Conservation (phyloP, 1,140 invertebrate genomes). For the Drosophila nigrodunni region DNA sequence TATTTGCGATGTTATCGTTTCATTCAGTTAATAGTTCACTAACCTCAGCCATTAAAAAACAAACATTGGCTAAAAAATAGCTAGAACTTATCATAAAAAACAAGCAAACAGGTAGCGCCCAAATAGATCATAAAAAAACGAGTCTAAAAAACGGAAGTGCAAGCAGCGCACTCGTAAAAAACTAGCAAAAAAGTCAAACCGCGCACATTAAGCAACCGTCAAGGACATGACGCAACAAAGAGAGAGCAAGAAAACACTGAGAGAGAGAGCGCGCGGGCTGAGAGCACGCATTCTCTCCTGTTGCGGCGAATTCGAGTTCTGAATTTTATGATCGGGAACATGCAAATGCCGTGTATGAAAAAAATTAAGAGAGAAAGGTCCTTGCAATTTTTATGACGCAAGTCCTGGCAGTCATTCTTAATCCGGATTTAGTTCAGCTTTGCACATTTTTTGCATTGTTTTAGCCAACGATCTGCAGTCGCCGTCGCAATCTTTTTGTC, state of each 20-base stretch:
- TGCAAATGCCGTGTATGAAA: slow-evolving; percentile 26
- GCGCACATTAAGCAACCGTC: slow-evolving; percentile 48
- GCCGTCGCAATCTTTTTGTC: slow-evolving; percentile 52
- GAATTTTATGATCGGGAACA: slow-evolving; percentile 31
- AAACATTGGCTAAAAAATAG: slow-evolving; percentile 10
- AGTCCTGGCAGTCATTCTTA: slow-evolving; percentile 61
- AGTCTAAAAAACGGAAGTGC: slow-evolving; percentile 54
- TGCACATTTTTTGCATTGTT: slow-evolving; percentile 78
- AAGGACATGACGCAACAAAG: slow-evolving; percentile 35
- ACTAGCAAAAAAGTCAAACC: slow-evolving; percentile 75
- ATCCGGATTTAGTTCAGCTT: slow-evolving; percentile 78
- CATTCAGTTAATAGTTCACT: slow-evolving; percentile 34
- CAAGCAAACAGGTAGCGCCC: slow-evolving; percentile 13
- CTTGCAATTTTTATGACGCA: slow-evolving; percentile 56
- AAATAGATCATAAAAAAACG: slow-evolving; percentile 13
- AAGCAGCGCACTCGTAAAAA: slow-evolving; percentile 50
- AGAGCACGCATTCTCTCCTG: background rate
- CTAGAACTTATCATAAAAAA: background rate
- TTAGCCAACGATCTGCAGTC: slow-evolving; percentile 30
- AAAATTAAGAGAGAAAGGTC: background rate
- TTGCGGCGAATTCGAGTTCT: slow-evolving; percentile 45
- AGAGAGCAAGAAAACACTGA: slow-evolving; percentile 2
- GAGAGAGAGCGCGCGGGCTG: background rate
- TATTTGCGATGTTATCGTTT: slow-evolving; percentile 1
- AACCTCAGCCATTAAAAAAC: slow-evolving; percentile 42